Conservation (phyloP, 2,888 invertebrate species). For the Ophion costatus region DNA sequence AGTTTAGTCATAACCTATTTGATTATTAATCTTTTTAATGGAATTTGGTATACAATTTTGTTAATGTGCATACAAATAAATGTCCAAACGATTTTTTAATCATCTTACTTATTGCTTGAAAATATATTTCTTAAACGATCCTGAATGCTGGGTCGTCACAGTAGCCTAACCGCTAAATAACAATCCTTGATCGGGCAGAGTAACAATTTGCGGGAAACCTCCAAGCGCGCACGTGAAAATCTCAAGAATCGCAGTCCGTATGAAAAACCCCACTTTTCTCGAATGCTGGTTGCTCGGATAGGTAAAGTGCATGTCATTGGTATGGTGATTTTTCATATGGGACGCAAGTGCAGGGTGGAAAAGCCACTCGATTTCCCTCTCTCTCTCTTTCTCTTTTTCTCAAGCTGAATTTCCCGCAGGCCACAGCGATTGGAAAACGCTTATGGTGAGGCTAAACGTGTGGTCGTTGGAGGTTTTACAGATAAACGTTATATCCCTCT, state of each 20-base stretch:
- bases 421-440: constrained; percentile 79
- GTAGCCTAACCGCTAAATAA: too few species aligned
- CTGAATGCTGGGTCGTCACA: too few species aligned
- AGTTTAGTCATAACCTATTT: too few species aligned
- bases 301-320: constrained; percentile 56
- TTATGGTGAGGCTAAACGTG: constrained; percentile 71
- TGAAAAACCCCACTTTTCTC: constrained; percentile 20
- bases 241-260: constrained; percentile 7
- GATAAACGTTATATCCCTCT: constrained; percentile 77
- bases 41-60: too few species aligned
- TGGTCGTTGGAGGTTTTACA: constrained; percentile 65
- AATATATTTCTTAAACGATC: too few species aligned
- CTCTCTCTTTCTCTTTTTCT: background rate
- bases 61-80: too few species aligned
- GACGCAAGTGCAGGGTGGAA: constrained; percentile 59
- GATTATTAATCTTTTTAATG: too few species aligned
- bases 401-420: constrained; percentile 52
- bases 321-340: constrained; percentile 55
- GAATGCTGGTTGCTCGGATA: constrained; percentile 17
- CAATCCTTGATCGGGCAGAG: background rate
- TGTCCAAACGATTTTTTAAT: too few species aligned
- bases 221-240: background rate
- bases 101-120: too few species aligned
- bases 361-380: constrained; percentile 40
- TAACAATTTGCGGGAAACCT: constrained; percentile 6